Evolutionary conservation across 2,113 vertebrate genomes (phyloP).

Genomic region (Climacteris rufus): DNA sequence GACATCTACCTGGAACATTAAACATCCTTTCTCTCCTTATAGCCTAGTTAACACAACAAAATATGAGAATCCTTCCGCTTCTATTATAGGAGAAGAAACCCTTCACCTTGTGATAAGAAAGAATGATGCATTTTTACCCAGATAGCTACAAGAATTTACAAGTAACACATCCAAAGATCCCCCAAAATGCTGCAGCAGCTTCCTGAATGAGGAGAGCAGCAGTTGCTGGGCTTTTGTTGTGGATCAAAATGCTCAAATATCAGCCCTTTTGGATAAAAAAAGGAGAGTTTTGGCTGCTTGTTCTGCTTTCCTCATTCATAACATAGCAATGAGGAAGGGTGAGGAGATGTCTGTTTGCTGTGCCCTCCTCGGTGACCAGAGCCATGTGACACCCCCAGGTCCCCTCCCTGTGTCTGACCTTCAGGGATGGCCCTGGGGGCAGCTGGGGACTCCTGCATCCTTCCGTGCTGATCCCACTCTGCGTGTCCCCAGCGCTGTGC

Average conservation of each 20-base stretch:
- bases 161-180: neutral
- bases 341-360: neutral
- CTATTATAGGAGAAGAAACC: neutral
- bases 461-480: neutral
- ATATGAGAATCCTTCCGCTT: neutral
- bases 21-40: neutral
- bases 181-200: neutral
- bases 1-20: conserved; percentile 1
- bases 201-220: neutral
- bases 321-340: neutral
- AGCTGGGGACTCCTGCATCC: neutral
- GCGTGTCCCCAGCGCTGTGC: fast-evolving
- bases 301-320: neutral
- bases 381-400: neutral
- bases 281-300: neutral
- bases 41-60: neutral
- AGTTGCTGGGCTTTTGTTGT: neutral
- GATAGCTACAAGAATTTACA: neutral
- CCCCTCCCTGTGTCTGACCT: neutral
- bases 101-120: neutral
- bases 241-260: neutral
- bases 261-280: neutral
- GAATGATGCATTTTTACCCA: neutral
- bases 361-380: neutral
- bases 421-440: neutral